These are phyloP conservation scores for Catostylus mosaicus DNA, from an alignment of 30 jellyfish, hydroid and myxozoan genomes.

Conservation along the genomic window DNA sequence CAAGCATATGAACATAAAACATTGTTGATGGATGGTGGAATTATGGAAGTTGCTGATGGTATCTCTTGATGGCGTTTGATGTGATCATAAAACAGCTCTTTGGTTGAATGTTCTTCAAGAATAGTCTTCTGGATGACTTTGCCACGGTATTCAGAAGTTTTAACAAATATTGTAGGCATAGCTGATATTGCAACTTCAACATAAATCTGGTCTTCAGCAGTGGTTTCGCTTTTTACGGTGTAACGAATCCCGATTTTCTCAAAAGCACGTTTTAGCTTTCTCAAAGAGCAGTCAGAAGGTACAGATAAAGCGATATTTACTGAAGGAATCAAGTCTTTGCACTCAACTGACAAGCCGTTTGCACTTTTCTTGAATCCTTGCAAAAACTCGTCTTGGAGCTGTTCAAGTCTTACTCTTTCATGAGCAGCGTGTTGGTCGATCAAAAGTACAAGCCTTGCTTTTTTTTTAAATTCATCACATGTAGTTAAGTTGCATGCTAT, in stretches of 20 bases:
- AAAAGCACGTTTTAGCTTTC: constrained; percentile 21
- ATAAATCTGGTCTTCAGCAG: background rate
- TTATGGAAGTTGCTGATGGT: constrained; percentile 8
- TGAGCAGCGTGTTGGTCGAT: constrained; percentile 99
- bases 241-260: constrained; percentile 45
- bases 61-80: constrained; percentile 9
- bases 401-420: constrained; percentile 89
- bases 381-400: constrained; percentile 66
- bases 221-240: constrained; percentile 12
- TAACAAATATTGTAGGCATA: constrained; percentile 28
- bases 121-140: constrained; percentile 2
- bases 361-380: constrained; percentile 3
- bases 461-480: background rate
- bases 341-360: background rate
- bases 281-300: constrained; percentile 11
- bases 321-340: constrained; percentile 23
- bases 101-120: constrained; percentile 30
- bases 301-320: constrained; percentile 14
- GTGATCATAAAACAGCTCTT: constrained; percentile 73
- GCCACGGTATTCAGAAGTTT: background rate
- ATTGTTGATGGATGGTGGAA: constrained; percentile 74
- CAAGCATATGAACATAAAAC: constrained; percentile 90
- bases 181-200: background rate
- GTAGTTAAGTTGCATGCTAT: constrained; percentile 68
- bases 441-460: constrained; percentile 19